phyloP scores from a whole-genome alignment of 1,140 invertebrate species.

The Platyura marginata region DNA sequence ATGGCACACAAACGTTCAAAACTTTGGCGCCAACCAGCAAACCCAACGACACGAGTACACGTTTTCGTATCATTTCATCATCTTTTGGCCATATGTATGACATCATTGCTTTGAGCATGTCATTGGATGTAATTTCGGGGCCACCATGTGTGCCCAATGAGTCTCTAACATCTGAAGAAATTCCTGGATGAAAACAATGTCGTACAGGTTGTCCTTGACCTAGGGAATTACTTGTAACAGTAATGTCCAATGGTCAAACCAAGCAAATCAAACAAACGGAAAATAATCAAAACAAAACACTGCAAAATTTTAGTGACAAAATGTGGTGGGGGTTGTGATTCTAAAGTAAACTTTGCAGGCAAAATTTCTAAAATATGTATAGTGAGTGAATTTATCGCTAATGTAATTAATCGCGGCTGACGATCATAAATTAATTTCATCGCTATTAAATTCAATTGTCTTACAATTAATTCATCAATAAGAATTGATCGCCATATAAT shows the following conservation, averaged over 20 bases:
- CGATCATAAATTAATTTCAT: no score
- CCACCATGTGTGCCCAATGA: conserved; percentile 31
- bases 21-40: conserved; percentile 67
- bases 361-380: no score
- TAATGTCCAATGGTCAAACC: conserved; percentile 11
- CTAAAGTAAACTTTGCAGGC: no score
- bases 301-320: no score
- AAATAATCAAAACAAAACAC: background rate
- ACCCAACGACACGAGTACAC: conserved; percentile 44
- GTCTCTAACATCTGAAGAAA: conserved; percentile 46
- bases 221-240: conserved; percentile 17
- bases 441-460: no score
- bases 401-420: no score
- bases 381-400: no score
- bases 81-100: conserved; percentile 90
- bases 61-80: conserved; percentile 17
- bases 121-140: conserved; percentile 41
- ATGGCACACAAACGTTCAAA: conserved; percentile 88
- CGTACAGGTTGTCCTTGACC: conserved; percentile 21
- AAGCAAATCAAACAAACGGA: background rate
- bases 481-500: no score
- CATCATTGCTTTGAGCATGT: conserved; percentile 80
- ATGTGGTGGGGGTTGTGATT: no score
- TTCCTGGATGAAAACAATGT: conserved; percentile 82
- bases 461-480: no score